phyloP scores from a whole-genome alignment of 2,888 invertebrate genomes.

The Eledona agricola region DNA sequence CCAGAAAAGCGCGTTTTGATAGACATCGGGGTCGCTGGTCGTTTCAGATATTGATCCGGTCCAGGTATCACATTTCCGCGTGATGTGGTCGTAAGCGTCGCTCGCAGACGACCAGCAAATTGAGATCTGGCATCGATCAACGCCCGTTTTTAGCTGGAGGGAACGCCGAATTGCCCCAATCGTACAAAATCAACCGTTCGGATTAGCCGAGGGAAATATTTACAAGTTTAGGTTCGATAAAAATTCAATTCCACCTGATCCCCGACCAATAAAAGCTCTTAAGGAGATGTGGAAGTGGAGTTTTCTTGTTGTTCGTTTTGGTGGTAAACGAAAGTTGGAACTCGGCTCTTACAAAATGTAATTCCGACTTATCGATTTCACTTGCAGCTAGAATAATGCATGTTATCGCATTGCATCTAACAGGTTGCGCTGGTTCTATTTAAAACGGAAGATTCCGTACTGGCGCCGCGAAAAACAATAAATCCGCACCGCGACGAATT shows the following conservation, averaged over 20 bases:
- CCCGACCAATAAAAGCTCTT: constrained; percentile 20
- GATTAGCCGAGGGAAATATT: constrained; percentile 10
- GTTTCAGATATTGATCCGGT: constrained; percentile 12
- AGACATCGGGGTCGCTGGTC: neutral
- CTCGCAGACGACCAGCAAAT: no score
- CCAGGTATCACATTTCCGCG: constrained; percentile 16
- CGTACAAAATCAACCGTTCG: constrained; percentile 4
- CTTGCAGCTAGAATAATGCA: constrained; percentile 13
- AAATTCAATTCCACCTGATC: constrained; percentile 31
- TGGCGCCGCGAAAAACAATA: constrained; percentile 6
- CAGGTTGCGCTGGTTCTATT: constrained; percentile 23
- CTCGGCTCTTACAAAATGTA: constrained; percentile 7
- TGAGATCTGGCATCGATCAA: constrained; percentile 1
- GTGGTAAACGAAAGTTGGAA: neutral
- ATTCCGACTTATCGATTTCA: constrained; percentile 17
- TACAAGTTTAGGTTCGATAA: constrained; percentile 23
- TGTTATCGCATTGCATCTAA: constrained; percentile 21
- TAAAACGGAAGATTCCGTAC: constrained; percentile 2
- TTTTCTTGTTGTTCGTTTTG: constrained; percentile 2
- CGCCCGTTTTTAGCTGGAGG: neutral
- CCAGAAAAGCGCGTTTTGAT: constrained; percentile 1
- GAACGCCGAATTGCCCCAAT: constrained; percentile 5
- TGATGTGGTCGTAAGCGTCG: no score
- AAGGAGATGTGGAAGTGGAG: constrained; percentile 5
- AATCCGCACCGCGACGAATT: constrained; percentile 19